A percentile compares a stretch with the other conserved stretches of the same genome.
Conservation (phyloP, 1,140 invertebrate species). For the Hormaphis cornu region DNA sequence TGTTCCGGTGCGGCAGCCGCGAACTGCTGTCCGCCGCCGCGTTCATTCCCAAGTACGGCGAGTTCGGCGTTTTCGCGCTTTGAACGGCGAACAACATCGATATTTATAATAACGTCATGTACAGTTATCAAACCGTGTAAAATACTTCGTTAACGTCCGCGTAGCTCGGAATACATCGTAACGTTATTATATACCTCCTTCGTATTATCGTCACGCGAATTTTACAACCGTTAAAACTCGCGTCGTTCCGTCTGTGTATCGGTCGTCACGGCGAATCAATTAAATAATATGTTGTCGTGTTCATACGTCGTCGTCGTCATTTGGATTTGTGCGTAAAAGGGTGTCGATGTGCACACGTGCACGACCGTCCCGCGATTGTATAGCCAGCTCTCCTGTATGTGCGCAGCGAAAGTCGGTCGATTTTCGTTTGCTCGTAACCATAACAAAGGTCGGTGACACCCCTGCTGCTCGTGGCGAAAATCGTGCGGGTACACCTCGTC, state of each 20-base stretch:
- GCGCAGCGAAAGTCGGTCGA: not conserved
- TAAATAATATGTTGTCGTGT: no score
- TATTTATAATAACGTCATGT: no score
- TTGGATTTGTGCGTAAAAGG: slow-evolving; percentile 8
- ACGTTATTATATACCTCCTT: not conserved
- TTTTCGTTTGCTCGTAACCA: not conserved
- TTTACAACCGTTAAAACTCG: not conserved
- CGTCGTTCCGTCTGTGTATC: slow-evolving; percentile 14
- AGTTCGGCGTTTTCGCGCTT: slow-evolving; percentile 7
- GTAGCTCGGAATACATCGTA: not conserved
- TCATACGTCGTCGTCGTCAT: slow-evolving; percentile 7
- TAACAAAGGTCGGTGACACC: not conserved
- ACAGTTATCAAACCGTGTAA: not conserved
- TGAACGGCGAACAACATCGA: not conserved
- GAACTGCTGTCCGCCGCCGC: not conserved
- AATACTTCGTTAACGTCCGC: not conserved
- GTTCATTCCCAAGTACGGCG: not conserved
- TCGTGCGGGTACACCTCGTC: no score
- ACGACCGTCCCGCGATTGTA: slow-evolving; percentile 33
- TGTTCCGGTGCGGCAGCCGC: not conserved
- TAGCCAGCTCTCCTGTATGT: not conserved
- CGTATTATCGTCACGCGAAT: not conserved
- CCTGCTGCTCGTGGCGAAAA: not conserved
- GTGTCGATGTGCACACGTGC: not conserved
- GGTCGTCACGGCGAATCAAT: slow-evolving; percentile 23